These are phyloP conservation scores for Argyrosomus japonicus DNA, from an alignment of 2,113 vertebrate genomes.

Conservation along the genomic window DNA sequence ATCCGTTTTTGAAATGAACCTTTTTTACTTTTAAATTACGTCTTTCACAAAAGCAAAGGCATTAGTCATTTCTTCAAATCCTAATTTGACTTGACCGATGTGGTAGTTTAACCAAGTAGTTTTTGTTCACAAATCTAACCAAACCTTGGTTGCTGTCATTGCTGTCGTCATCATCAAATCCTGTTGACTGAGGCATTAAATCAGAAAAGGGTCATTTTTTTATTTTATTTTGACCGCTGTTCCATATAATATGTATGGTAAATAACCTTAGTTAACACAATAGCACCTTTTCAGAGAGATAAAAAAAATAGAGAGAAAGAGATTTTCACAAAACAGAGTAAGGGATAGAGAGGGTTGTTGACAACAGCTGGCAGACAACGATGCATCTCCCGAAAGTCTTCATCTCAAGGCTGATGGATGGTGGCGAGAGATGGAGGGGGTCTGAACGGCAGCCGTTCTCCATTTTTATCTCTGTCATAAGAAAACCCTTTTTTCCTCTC, in stretches of 20 bases:
- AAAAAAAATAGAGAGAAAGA: constrained; percentile 10
- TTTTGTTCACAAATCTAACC: background rate
- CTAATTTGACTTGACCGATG: too few species aligned
- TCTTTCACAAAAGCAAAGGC: background rate
- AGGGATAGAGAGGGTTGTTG: constrained; percentile 29
- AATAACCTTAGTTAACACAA: background rate
- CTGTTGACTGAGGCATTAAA: too few species aligned
- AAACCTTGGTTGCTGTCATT: background rate
- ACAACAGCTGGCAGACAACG: constrained; percentile 68
- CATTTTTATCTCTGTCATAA: constrained; percentile 56
- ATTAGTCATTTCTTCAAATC: background rate
- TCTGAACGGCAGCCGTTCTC: constrained; percentile 35
- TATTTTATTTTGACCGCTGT: background rate
- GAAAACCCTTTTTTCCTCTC: constrained; percentile 32
- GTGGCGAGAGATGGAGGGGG: constrained; percentile 44
- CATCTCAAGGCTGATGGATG: constrained; percentile 73
- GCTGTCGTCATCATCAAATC: background rate
- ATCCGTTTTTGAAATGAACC: background rate
- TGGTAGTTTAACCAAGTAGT: background rate
- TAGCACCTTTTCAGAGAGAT: constrained; percentile 21
- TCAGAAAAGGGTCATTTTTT: background rate
- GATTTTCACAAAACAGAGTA: constrained; percentile 45
- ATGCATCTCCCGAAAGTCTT: constrained; percentile 67
- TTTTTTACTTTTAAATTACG: background rate
- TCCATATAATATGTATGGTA: background rate